Evolutionary conservation across 1,140 invertebrate genomes (phyloP), one percentile per base, ranked within the genome.

Genomic region (Steinernema khuongi): DNA sequence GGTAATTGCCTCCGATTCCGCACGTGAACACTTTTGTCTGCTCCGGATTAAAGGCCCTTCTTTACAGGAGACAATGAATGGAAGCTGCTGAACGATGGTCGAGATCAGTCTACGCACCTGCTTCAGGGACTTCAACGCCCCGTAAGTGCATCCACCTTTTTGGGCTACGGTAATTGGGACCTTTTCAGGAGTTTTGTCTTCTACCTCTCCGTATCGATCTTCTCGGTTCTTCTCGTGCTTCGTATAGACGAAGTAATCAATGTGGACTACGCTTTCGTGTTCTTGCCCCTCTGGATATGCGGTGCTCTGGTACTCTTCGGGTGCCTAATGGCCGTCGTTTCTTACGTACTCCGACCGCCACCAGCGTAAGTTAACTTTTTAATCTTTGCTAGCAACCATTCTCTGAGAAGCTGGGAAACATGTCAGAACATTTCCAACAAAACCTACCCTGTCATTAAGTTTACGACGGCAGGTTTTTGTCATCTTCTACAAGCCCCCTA

Each of bases 221-320:
- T 98, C 85, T 93, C 93, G 31, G 89, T 91, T 60, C 87, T 97
- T 71, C 91, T 97, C 87, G 91, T 94, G 11, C 88, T 97, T 79
- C 90, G 93, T 77, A 88, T 95, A 69, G 95, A 98, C 87, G 90
- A 91, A 72, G 33, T 36, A 19, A 43, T 75, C 29, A 1, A 17
- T 1, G 67, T 78, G 92, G 95, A 92, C 74, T 97, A 92, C 85
- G 96, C 94, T 93, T 90, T 92, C 2, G 90, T 97, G 28, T 97
- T 97, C 85, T 89, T 91, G 31, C 94, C 94, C 67, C 90, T 98
- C 85, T 98, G 94, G 94, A 90, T 96, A 76, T 97, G 95, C 94
- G 97, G 97, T 86, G 88, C 90, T 74, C 89, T 96, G 82, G 94
- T 95, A 19, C 91, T 96, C 41, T 83, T 90, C 67, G 94, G 94